Percentiles rank a stretch among this genome's conserved stretches.
These are phyloP conservation scores for Bucorvus abyssinicus DNA, from an alignment of 2,797 vertebrate genomes.

Conservation along the genomic window DNA sequence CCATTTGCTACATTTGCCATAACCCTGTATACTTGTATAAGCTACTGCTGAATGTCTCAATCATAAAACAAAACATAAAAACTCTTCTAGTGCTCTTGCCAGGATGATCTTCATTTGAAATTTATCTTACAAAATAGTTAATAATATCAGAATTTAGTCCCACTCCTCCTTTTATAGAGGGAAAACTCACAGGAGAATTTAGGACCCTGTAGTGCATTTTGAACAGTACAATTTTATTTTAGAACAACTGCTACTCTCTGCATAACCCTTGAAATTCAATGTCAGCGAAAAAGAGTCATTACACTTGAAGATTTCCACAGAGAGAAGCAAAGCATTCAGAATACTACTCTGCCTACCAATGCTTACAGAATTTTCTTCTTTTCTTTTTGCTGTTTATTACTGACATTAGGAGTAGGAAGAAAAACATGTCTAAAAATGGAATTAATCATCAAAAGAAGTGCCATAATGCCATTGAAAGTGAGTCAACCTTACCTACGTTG, in stretches of 20 bases:
- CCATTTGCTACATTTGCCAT: neutral
- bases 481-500: neutral
- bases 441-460: neutral
- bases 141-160: neutral
- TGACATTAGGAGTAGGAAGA: neutral
- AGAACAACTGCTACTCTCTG: constrained; percentile 15
- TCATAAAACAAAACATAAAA: neutral
- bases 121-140: neutral
- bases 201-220: neutral
- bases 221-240: constrained; percentile 24
- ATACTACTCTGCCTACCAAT: neutral
- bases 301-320: constrained; percentile 23
- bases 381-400: neutral
- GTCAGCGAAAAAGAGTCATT: constrained; percentile 27
- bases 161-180: neutral
- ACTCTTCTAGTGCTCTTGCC: neutral
- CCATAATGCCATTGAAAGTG: neutral
- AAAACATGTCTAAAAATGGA: neutral
- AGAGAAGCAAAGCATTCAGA: constrained; percentile 16
- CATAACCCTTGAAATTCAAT: constrained; percentile 15
- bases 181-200: neutral
- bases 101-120: neutral
- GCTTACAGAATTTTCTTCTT: neutral
- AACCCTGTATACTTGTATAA: neutral
- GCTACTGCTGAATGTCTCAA: neutral